These are phyloP conservation scores for Ibycter americanus DNA, from an alignment of 2,797 vertebrate species.

Conservation along the genomic window DNA sequence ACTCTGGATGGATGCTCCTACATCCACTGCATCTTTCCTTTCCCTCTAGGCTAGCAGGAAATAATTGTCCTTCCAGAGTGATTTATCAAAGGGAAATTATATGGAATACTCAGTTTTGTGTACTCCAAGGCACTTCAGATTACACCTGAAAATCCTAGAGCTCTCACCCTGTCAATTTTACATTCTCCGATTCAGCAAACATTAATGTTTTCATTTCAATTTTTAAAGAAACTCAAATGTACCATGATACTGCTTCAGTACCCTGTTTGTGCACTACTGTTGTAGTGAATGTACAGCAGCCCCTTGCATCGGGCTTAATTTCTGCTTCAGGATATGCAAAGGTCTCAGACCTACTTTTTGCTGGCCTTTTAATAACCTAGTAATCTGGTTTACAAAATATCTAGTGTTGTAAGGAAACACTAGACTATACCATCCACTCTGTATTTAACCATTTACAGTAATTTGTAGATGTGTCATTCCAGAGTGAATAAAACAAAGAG, in stretches of 20 bases:
- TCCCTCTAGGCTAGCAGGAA: neutral
- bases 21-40: neutral
- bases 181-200: neutral
- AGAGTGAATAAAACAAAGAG: neutral
- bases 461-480: neutral
- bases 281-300: neutral
- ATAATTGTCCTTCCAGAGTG: neutral
- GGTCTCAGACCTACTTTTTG: neutral
- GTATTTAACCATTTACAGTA: neutral
- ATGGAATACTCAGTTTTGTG: neutral
- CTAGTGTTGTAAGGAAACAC: neutral
- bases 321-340: neutral
- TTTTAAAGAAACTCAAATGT: neutral
- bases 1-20: neutral
- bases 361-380: neutral
- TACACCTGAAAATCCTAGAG: neutral
- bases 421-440: neutral
- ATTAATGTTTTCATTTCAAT: neutral
- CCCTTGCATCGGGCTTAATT: neutral
- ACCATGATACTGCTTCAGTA: fast-evolving
- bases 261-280: neutral
- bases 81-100: neutral
- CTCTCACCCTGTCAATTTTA: neutral
- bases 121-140: neutral
- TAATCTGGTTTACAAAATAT: neutral